phyloP scores from a whole-genome alignment of 2,888 invertebrate genomes.

The Dione juno region DNA sequence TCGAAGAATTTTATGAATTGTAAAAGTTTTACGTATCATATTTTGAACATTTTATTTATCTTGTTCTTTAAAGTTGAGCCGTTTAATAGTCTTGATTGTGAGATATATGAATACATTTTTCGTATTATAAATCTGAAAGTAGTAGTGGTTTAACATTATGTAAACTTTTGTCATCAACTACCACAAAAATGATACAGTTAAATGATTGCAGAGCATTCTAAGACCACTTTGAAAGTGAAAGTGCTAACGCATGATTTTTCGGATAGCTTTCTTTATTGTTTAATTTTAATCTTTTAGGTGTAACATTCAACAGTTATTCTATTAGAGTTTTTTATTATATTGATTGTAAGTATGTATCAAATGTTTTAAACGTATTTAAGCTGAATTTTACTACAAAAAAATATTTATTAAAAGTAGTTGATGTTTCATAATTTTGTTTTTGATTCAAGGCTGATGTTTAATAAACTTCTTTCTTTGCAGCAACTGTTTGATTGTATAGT shows the following conservation, averaged over 20 bases:
- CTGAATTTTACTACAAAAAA: constrained; percentile 16
- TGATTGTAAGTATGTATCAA: constrained; percentile 5
- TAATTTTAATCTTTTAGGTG: constrained; percentile 9
- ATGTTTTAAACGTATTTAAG: constrained; percentile 19
- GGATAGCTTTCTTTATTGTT: background rate
- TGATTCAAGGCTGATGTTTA: constrained; percentile 44
- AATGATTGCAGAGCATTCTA: constrained; percentile 30
- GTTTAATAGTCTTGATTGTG: background rate
- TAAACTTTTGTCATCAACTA: constrained; percentile 40
- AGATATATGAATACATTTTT: background rate
- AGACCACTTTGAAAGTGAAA: constrained; percentile 51
- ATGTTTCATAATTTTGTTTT: constrained; percentile 42
- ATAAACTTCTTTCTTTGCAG: constrained; percentile 45
- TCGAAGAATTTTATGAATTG: constrained; percentile 18
- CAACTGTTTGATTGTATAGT: constrained; percentile 34
- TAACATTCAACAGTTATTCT: constrained; percentile 19
- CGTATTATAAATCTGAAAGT: constrained; percentile 30
- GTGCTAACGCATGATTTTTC: constrained; percentile 46
- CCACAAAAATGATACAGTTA: constrained; percentile 40
- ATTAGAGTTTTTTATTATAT: background rate
- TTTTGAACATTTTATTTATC: background rate
- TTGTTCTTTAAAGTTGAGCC: background rate
- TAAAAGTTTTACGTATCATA: background rate
- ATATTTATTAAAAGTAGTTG: constrained; percentile 5
- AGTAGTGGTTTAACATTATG: constrained; percentile 39